Evolutionary conservation across 2,113 vertebrate species (phyloP), one percentile per base, ranked within the genome.

Genomic region (Megalops atlanticus): DNA sequence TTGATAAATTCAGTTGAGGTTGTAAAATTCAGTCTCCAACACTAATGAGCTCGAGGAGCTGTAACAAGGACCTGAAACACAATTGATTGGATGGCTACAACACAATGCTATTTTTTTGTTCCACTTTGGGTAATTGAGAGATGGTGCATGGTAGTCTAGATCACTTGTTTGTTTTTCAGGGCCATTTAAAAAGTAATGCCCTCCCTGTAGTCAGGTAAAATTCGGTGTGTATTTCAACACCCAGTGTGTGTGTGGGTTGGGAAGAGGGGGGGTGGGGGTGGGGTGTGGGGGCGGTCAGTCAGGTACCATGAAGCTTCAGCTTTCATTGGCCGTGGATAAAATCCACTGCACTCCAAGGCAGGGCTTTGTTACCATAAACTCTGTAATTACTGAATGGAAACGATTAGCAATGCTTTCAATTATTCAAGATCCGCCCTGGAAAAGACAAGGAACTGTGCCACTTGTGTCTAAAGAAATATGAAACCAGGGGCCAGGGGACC

Each of bases 311-410:
- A 80, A 74, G 71, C 38, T n/a, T 49, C 27, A 27, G 58, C 39
- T 64, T 70, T 76, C 64, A 76, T 76, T 31, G 58, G 69, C 52
- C 35, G 31, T 36, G 45, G 58, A n/a, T n/a, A n/a, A n/a, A 24
- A 24, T 68, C 40, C 74, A 76, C 39, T 69, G 18, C 41, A 45
- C 24, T 47, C 15, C 24, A 31, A 45, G 52, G 24, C 27, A n/a
- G 15, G 41, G 54, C 36, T 81, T 72, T 82, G 86, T 82, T 76
- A 83, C 77, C 36, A 81, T 79, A 80, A 79, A 58, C 58, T 82
- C 24, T 78, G 72, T 73, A 85, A 85, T 73, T 84, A 79, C 80
- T 84, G 72, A 80, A 85, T 85, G 84, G 75, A 86, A 86, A 85
- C 79, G 72, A 85, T 87, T 87, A 83, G 83, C 69, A 77, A n/a